A percentile compares a stretch with the other conserved stretches of the same genome.
Evolutionary conservation across 1,140 invertebrate species (phyloP).

Genomic region (Cecropterus lyciades): DNA sequence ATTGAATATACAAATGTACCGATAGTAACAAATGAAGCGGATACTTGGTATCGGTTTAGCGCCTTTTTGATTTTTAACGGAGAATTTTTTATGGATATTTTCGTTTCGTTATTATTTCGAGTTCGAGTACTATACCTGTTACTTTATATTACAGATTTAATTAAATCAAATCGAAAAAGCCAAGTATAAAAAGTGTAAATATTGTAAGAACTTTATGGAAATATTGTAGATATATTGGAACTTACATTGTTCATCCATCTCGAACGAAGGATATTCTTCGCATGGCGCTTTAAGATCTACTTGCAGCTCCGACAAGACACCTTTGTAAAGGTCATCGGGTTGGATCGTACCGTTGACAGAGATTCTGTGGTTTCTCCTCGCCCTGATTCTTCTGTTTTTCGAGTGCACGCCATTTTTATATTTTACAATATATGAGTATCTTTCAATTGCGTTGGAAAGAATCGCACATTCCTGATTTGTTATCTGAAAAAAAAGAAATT

Average conservation of each 20-base stretch:
- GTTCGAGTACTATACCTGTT: no score
- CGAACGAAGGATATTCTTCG: constrained; percentile 85
- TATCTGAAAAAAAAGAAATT: constrained; percentile 45
- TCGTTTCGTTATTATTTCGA: no score
- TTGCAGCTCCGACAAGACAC: constrained; percentile 72
- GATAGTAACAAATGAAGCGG: no score
- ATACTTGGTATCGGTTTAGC: no score
- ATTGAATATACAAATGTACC: no score
- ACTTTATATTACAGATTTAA: no score
- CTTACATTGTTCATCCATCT: constrained; percentile 91
- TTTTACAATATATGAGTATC: constrained; percentile 56
- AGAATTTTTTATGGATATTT: no score
- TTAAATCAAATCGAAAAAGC: no score
- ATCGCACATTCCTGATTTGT: constrained; percentile 57
- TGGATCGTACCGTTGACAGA: background rate
- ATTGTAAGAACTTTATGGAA: no score
- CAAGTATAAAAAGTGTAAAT: no score
- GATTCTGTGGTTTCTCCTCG: background rate
- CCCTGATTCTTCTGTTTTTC: constrained; percentile 4
- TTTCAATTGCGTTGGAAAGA: constrained; percentile 57
- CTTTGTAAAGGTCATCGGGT: constrained; percentile 43
- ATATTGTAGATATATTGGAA: constrained; percentile 43
- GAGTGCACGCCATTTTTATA: constrained; percentile 35
- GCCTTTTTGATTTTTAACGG: no score
- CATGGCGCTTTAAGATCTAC: constrained; percentile 85